Conservation (phyloP, 2,797 vertebrate species). For the Loriculus beryllinus region DNA sequence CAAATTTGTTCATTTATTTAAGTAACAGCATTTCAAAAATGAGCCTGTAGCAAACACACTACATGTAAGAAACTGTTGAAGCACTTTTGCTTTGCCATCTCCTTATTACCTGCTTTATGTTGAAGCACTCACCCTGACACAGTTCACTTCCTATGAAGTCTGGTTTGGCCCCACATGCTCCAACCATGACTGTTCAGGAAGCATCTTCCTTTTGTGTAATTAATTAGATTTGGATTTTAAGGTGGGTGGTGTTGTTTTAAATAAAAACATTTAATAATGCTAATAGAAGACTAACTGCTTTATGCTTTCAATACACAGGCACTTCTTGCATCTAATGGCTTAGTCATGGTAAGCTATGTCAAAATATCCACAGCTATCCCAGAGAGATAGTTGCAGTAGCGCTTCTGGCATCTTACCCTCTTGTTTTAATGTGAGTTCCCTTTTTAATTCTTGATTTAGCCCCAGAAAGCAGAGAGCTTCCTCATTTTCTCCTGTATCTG, state of each 20-base stretch:
- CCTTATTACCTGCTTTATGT: not conserved
- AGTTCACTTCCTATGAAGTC: not conserved
- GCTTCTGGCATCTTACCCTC: not conserved
- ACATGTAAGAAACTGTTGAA: not conserved
- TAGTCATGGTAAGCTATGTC: not conserved
- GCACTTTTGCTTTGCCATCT: not conserved
- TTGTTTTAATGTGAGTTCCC: not conserved
- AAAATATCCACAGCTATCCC: not conserved
- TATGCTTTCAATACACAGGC: not conserved
- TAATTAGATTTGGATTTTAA: not conserved
- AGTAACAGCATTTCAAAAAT: not conserved
- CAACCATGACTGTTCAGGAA: not conserved
- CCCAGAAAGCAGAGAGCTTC: not conserved
- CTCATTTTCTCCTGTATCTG: not conserved
- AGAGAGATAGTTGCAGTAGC: not conserved
- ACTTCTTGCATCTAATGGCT: not conserved
- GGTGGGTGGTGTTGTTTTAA: not conserved
- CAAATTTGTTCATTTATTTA: not conserved
- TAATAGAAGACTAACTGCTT: not conserved
- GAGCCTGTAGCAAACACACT: not conserved
- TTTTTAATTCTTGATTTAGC: not conserved
- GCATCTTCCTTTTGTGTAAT: not conserved
- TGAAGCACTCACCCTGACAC: rapidly evolving
- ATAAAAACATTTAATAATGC: not conserved
- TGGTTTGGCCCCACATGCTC: not conserved